Percentiles rank a stretch among this genome's conserved stretches.
phyloP scores from a whole-genome alignment of 2,113 vertebrate genomes.

The Takifugu bimaculatus region DNA sequence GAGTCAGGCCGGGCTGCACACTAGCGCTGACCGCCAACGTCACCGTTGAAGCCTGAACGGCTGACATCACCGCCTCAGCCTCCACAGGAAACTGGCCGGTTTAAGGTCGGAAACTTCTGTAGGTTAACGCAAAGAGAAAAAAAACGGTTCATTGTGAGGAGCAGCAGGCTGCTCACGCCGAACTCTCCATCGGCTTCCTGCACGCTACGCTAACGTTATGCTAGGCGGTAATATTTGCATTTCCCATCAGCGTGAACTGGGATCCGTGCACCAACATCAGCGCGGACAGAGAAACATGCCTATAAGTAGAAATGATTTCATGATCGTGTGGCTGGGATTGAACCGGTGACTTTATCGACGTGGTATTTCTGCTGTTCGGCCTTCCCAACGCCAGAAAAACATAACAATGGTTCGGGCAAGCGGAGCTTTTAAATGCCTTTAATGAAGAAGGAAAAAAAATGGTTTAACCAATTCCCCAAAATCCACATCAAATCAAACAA shows the following conservation, averaged over 20 bases:
- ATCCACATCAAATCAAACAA: constrained; percentile 35
- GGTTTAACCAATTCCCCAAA: constrained; percentile 48
- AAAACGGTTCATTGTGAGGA: no score
- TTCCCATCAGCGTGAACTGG: no score
- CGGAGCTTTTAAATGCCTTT: constrained; percentile 23
- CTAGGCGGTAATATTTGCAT: constrained; percentile 4
- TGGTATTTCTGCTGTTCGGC: constrained; percentile 61
- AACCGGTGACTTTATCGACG: constrained; percentile 52
- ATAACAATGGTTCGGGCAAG: constrained; percentile 44
- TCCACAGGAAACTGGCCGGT: no score
- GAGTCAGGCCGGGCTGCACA: no score
- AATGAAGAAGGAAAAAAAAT: constrained; percentile 35
- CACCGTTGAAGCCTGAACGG: no score
- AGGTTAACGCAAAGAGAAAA: no score
- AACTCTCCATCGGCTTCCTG: background rate
- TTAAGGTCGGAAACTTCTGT: no score
- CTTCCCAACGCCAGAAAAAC: constrained; percentile 63
- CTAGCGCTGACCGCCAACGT: no score
- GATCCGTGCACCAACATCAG: no score
- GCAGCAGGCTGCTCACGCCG: background rate
- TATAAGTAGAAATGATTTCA: constrained; percentile 39
- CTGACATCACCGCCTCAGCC: no score
- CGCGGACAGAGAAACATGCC: no score
- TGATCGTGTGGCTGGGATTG: constrained; percentile 51
- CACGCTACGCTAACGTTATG: background rate